Base-by-base conservation (phyloP, 1,140 invertebrate species). In the Listronotus oregonensis region DNA sequence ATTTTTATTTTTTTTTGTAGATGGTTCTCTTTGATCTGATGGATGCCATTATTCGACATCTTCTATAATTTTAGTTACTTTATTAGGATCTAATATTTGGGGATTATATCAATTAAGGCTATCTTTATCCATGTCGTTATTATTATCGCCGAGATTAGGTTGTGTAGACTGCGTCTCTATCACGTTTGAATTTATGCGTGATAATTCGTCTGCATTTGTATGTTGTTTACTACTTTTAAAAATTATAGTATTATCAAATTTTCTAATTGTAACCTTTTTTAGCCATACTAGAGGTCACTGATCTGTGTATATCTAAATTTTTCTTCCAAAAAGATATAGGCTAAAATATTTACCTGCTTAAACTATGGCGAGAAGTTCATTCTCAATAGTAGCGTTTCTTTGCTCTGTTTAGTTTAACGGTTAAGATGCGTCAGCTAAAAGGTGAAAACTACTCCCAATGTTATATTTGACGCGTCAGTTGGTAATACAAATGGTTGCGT, bases 181-280 rank as follows among this genome's bases (percentile, higher is more conserved):
- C 2, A n/a, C 40, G 21, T 49, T 50, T 42, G 50, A 10, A 17
- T n/a, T 5, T 6, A 65, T 58, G 14, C 43, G 14, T 8, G 63
- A 65, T 18, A 65, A 27, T 27, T 4, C 55, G 34, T 65, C 54
- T 3, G 56, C 64, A 34, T 54, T 55, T 18, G 52, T 11, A 59
- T 81, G 81, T 7, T 56, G 54, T 70, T 71, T 76, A 7, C 78
- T 78, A 12, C 68, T 68, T 68, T 77, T 79, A 61, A 80, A 79
- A 8, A 68, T 58, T 4, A 85, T 78, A 63, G 65, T 78, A 68
- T 79, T 82, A 32, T 81, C 69, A 70, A 79, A 84, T 61, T 82
- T 77, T 64, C 49, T 12, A 80, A 51, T 61, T 66, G 46, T 9
- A 77, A 52, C 39, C 75, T 42, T 82, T 82, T 75, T 71, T 1